Percentiles rank a stretch among this genome's conserved stretches.
Evolutionary conservation across 2,888 invertebrate species (phyloP).

Genomic region (Ferrisia virgata): DNA sequence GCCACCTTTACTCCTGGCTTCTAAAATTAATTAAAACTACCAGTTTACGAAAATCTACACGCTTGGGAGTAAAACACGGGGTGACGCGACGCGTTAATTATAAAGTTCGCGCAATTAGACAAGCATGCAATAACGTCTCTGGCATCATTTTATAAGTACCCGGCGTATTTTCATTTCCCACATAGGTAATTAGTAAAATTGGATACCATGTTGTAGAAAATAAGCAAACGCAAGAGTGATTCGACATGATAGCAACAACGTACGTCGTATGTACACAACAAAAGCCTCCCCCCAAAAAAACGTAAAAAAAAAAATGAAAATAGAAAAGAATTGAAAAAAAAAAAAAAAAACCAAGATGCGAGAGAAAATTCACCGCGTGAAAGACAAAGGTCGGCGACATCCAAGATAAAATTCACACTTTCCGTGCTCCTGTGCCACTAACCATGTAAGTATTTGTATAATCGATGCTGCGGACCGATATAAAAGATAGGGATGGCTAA

Average conservation of each 20-base stretch:
- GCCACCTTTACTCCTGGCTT: not conserved
- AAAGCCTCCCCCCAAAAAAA: too few relatives aligned
- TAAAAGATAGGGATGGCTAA: not conserved
- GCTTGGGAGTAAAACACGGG: not conserved
- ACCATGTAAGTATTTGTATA: not conserved
- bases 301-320: too few relatives aligned
- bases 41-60: not conserved
- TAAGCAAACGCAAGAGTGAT: too few relatives aligned
- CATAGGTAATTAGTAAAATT: not conserved
- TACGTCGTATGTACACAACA: too few relatives aligned
- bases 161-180: not conserved
- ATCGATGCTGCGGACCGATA: constrained; percentile 3
- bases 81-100: not conserved
- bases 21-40: not conserved
- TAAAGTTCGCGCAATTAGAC: not conserved
- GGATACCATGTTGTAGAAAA: not conserved
- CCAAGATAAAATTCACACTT: not conserved
- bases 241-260: too few relatives aligned
- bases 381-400: not conserved
- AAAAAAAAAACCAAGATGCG: too few relatives aligned
- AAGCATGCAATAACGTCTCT: not conserved
- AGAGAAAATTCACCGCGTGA: not conserved
- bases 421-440: not conserved
- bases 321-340: too few relatives aligned
- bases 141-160: not conserved